Evolutionary conservation across 2,797 vertebrate species (phyloP).

Genomic region (Pristis pectinata): DNA sequence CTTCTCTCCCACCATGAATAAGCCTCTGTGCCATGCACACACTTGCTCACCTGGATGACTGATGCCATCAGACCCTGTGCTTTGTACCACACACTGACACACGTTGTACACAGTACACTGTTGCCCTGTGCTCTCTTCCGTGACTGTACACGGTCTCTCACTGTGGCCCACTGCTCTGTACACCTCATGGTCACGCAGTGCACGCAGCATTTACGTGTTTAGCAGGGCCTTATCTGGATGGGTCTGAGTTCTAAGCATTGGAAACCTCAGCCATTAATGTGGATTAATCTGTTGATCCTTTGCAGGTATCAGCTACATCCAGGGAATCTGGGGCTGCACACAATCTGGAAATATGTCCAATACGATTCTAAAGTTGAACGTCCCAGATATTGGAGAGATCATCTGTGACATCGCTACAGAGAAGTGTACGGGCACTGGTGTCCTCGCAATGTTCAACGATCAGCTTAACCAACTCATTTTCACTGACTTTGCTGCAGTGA

Average conservation of each 20-base stretch:
- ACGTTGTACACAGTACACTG: neutral
- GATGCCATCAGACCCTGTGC: too few relatives aligned
- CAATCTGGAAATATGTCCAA: neutral
- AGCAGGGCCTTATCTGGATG: too few relatives aligned
- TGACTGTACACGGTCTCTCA: too few relatives aligned
- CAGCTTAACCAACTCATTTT: rapidly evolving
- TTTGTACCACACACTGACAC: neutral
- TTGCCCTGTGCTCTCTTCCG: too few relatives aligned
- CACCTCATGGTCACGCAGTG: too few relatives aligned
- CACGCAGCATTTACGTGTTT: too few relatives aligned
- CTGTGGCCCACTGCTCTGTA: too few relatives aligned
- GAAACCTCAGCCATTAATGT: neutral
- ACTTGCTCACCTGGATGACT: too few relatives aligned
- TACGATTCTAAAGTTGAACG: neutral
- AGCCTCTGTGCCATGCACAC: too few relatives aligned
- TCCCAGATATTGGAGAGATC: neutral
- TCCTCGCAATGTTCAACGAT: rapidly evolving
- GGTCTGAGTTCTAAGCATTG: too few relatives aligned
- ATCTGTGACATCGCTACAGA: neutral
- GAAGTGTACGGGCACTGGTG: neutral
- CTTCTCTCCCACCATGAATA: too few relatives aligned
- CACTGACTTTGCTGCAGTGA: neutral
- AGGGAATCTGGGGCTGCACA: neutral
- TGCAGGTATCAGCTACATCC: neutral
- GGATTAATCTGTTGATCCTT: neutral